phyloP scores from a whole-genome alignment of 2,888 invertebrate species.

The Beris morrisii region DNA sequence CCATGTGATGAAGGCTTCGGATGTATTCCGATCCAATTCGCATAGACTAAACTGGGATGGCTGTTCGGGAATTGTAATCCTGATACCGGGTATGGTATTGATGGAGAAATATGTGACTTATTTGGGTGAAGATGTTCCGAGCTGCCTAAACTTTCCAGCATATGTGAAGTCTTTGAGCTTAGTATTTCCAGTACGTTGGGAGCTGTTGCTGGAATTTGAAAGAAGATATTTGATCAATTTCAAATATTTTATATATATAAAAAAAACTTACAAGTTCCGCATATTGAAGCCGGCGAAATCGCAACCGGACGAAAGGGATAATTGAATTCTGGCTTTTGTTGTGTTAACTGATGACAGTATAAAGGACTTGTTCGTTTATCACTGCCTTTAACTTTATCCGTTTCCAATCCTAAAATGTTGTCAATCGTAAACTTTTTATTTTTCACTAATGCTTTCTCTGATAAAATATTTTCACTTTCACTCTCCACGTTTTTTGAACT shows the following conservation, averaged over 20 bases:
- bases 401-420: conserved; percentile 45
- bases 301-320: conserved; percentile 37
- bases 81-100: conserved; percentile 35
- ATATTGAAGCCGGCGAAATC: conserved; percentile 40
- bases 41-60: conserved; percentile 43
- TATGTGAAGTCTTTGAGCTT: conserved; percentile 40
- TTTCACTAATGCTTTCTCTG: conserved; percentile 29
- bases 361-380: conserved; percentile 5
- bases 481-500: conserved; percentile 11
- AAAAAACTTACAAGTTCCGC: conserved; percentile 42
- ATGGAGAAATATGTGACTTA: conserved; percentile 29
- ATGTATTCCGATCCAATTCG: conserved; percentile 48
- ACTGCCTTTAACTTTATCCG: conserved; percentile 24
- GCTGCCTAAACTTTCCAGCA: conserved; percentile 38
- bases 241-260: background rate
- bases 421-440: conserved; percentile 47
- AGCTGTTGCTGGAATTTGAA: conserved; percentile 41
- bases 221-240: background rate
- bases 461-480: conserved; percentile 33
- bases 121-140: conserved; percentile 32
- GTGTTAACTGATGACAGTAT: no score
- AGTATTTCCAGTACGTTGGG: conserved; percentile 43
- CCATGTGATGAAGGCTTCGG: conserved; percentile 55
- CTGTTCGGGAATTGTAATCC: conserved; percentile 33
- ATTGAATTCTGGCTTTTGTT: background rate